phyloP scores from a whole-genome alignment of 2,113 vertebrate genomes.

The Sula dactylatra region DNA sequence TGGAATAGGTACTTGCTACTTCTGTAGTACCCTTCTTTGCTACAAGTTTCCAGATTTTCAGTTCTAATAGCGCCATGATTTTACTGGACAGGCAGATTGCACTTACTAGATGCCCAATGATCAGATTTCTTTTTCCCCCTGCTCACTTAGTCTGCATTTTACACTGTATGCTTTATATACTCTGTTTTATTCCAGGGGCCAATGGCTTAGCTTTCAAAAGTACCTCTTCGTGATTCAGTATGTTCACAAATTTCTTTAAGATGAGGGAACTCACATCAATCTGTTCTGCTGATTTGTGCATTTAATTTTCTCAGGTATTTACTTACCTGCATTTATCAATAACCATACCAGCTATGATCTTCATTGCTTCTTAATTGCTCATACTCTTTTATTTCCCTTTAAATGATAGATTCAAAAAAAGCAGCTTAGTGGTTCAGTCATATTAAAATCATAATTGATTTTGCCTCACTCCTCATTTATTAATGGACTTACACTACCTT shows the following conservation, averaged over 20 bases:
- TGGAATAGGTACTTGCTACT: not conserved
- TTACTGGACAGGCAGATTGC: not conserved
- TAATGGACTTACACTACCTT: slow-evolving; percentile 60
- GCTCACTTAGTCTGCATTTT: not conserved
- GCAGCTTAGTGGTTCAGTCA: slow-evolving; percentile 33
- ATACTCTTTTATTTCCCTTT: slow-evolving; percentile 38
- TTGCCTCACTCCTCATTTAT: slow-evolving; percentile 67
- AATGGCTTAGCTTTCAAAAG: not conserved
- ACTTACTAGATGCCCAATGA: not conserved
- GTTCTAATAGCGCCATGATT: not conserved
- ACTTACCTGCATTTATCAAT: not conserved
- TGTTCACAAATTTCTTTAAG: not conserved
- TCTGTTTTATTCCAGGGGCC: not conserved
- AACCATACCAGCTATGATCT: not conserved
- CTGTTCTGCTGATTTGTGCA: not conserved
- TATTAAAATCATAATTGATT: slow-evolving; percentile 71
- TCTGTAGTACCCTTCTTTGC: not conserved
- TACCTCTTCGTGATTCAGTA: not conserved
- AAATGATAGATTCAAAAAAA: slow-evolving; percentile 1
- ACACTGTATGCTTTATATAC: not conserved
- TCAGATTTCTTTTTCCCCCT: not conserved
- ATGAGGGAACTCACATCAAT: not conserved
- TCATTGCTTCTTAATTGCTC: not conserved
- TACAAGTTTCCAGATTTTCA: not conserved
- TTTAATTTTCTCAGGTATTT: not conserved